Evolutionary conservation across 2,113 vertebrate species (phyloP).

Genomic region (Beaufortia kweichowensis): DNA sequence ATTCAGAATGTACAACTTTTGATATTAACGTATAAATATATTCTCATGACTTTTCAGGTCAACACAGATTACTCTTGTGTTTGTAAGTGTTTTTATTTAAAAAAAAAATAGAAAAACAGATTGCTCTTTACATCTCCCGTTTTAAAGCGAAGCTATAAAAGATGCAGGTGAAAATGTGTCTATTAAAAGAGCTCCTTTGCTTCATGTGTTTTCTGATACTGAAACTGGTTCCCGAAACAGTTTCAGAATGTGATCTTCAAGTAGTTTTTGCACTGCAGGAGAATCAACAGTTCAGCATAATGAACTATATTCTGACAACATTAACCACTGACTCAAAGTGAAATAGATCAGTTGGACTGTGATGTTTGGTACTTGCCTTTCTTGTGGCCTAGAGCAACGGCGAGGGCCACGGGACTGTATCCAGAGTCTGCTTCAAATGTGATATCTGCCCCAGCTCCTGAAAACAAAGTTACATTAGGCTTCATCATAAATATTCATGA

Average conservation of each 20-base stretch:
- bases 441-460: constrained; percentile 86
- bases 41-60: neutral
- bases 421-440: constrained; percentile 93
- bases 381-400: constrained; percentile 88
- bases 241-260: constrained; percentile 83
- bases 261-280: constrained; percentile 80
- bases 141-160: constrained; percentile 24
- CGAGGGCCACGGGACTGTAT: constrained; percentile 92
- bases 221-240: constrained; percentile 64
- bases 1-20: neutral
- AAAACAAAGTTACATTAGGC: neutral
- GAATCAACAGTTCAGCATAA: neutral
- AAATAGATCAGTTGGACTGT: no score
- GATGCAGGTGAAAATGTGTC: neutral
- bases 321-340: no score
- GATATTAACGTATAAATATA: neutral
- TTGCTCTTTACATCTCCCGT: constrained; percentile 24
- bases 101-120: constrained; percentile 13
- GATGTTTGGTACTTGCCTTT: constrained; percentile 81
- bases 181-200: neutral
- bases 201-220: constrained; percentile 9
- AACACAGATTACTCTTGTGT: neutral
- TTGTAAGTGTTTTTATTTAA: constrained; percentile 19
- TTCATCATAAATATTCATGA: neutral
- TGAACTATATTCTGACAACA: neutral